A percentile compares a stretch with the other conserved stretches of the same genome.
Evolutionary conservation across 1,140 invertebrate genomes (phyloP).

Genomic region (Coelopa frigida): DNA sequence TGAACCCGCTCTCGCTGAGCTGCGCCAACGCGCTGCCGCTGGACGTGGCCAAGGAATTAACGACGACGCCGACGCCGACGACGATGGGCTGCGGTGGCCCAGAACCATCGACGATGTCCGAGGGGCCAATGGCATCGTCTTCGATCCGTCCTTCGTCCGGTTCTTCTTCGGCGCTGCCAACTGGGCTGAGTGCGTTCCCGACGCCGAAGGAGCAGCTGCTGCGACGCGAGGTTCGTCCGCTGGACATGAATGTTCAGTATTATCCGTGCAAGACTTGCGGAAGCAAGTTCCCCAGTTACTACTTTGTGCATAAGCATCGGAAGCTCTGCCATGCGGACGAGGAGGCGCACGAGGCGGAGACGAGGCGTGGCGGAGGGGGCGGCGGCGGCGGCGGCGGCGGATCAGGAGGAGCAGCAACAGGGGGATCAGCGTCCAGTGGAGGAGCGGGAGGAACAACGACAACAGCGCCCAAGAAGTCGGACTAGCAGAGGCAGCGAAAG

Average conservation of each 20-base stretch:
- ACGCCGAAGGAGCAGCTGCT: slow-evolving; percentile 13
- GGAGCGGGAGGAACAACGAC: slow-evolving; percentile 6
- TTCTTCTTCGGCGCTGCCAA: too few relatives aligned
- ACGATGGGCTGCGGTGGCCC: neutral
- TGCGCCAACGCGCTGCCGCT: slow-evolving; percentile 14
- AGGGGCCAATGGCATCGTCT: too few relatives aligned
- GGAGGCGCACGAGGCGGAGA: slow-evolving; percentile 23
- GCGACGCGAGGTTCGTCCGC: slow-evolving; percentile 52
- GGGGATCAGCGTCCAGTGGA: slow-evolving; percentile 6
- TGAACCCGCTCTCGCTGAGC: slow-evolving; percentile 49
- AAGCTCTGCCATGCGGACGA: slow-evolving; percentile 73
- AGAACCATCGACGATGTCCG: too few relatives aligned
- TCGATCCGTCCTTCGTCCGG: too few relatives aligned
- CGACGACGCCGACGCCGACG: slow-evolving; percentile 6
- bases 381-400: neutral
- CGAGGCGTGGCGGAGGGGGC: neutral
- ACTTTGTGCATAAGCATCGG: slow-evolving; percentile 86
- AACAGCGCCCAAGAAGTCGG: neutral
- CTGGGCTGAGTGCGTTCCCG: neutral
- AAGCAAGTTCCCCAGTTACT: slow-evolving; percentile 85
- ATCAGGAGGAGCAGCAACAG: slow-evolving; percentile 12
- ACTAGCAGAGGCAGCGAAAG: neutral
- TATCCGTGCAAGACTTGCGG: slow-evolving; percentile 89
- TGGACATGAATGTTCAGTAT: slow-evolving; percentile 80
- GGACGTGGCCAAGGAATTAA: slow-evolving; percentile 12